Conservation (phyloP, 2,113 vertebrate genomes). For the Aptenodytes patagonicus region DNA sequence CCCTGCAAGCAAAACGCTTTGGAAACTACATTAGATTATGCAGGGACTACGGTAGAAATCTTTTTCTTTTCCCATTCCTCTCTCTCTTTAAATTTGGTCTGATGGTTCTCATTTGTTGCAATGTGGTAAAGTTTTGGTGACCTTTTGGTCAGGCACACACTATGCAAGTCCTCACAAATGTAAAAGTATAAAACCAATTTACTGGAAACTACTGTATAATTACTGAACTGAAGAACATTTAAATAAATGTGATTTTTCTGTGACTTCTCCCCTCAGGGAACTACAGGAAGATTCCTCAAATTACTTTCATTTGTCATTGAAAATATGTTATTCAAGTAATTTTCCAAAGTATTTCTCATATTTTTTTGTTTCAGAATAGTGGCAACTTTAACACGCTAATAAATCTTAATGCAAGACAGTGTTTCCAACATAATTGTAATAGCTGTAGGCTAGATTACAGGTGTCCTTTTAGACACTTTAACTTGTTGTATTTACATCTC, state of each 20-base stretch:
- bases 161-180: not conserved
- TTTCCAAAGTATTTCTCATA: not conserved
- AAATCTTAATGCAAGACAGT: conserved; percentile 24
- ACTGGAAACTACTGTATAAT: not conserved
- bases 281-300: not conserved
- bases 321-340: not conserved
- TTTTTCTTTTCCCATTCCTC: not conserved
- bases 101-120: not conserved
- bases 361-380: not conserved
- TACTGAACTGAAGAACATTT: not conserved
- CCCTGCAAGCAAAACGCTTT: not conserved
- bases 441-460: conserved; percentile 58
- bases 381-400: not conserved
- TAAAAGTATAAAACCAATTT: not conserved
- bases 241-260: not conserved
- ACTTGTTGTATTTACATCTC: conserved; percentile 49
- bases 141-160: not conserved
- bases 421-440: conserved; percentile 34
- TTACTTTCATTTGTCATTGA: not conserved
- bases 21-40: not conserved
- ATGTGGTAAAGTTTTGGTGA: not conserved
- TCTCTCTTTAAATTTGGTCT: not conserved
- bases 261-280: not conserved
- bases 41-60: not conserved
- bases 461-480: conserved; percentile 60